These are phyloP conservation scores for Romanogobio albipinnatus DNA, from an alignment of 2,113 vertebrate genomes.

Conservation along the genomic window DNA sequence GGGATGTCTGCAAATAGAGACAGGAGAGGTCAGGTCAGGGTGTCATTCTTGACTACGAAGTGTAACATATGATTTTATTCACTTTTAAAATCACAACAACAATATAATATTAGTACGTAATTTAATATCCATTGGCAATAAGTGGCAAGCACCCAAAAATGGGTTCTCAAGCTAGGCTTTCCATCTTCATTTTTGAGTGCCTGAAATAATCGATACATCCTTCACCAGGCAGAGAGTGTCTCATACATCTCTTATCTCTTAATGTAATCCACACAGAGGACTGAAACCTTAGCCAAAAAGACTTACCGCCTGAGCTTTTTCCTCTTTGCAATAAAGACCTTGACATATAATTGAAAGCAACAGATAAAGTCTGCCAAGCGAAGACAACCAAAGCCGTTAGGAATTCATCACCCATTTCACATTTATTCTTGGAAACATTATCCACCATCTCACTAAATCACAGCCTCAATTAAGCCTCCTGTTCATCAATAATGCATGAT, in stretches of 20 bases:
- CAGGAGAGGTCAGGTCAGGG: background rate
- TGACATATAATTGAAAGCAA: slow-evolving; percentile 29
- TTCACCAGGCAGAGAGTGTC: background rate
- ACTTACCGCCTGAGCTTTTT: background rate
- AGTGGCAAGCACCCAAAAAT: background rate
- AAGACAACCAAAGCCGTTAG: slow-evolving; percentile 27
- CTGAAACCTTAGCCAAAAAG: slow-evolving; percentile 10
- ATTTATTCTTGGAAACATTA: slow-evolving; percentile 25
- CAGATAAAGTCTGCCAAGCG: slow-evolving; percentile 14
- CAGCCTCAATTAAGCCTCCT: slow-evolving; percentile 16
- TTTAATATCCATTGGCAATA: background rate
- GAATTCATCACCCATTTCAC: slow-evolving; percentile 13
- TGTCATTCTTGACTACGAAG: background rate
- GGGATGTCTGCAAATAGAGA: slow-evolving; percentile 79
- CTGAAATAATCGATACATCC: slow-evolving; percentile 6
- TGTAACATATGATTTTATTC: background rate
- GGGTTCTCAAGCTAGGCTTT: background rate
- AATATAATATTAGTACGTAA: background rate
- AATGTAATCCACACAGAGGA: slow-evolving; percentile 24
- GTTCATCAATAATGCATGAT: slow-evolving; percentile 27
- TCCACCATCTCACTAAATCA: slow-evolving; percentile 20
- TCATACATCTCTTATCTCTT: slow-evolving; percentile 5
- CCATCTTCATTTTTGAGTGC: background rate
- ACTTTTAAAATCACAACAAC: background rate
- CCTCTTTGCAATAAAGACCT: slow-evolving; percentile 9